A percentile compares a stretch with the other conserved stretches of the same genome.
Evolutionary conservation across 53 echinoderm and acorn worm genomes (phyloP).

Genomic region (Apostichopus leukothele): DNA sequence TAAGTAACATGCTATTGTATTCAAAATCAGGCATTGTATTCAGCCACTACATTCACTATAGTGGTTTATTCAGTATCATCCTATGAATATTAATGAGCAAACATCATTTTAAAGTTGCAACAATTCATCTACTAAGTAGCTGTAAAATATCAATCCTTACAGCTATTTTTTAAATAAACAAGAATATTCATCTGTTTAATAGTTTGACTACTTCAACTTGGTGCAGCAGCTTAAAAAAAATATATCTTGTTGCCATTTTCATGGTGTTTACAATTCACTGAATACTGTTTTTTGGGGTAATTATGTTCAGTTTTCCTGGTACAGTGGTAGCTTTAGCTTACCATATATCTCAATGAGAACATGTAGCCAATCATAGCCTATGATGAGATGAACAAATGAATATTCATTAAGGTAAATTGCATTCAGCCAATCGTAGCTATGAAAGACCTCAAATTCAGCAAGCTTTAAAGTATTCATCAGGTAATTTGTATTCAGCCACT

Average conservation of each 20-base stretch:
- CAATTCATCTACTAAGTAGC: too few relatives aligned
- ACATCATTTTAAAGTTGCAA: too few relatives aligned
- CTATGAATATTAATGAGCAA: not conserved
- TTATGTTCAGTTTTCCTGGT: too few relatives aligned
- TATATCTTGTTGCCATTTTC: too few relatives aligned
- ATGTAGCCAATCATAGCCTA: not conserved
- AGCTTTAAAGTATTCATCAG: conserved; percentile 17
- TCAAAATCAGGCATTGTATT: conserved; percentile 3
- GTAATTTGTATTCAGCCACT: conserved; percentile 48
- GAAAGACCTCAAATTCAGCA: not conserved
- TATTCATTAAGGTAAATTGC: not conserved
- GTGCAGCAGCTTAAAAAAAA: too few relatives aligned
- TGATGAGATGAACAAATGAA: not conserved
- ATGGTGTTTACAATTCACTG: too few relatives aligned
- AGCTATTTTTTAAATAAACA: too few relatives aligned
- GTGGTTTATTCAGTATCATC: not conserved
- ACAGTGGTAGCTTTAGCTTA: too few relatives aligned
- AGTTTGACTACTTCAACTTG: too few relatives aligned
- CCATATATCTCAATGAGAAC: not conserved
- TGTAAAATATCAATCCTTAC: too few relatives aligned
- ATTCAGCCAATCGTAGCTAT: not conserved
- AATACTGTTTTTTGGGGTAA: too few relatives aligned
- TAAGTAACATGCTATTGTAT: conserved; percentile 11
- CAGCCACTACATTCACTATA: not conserved
- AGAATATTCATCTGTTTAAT: too few relatives aligned